Evolutionary conservation across 2,113 vertebrate genomes (phyloP).

Genomic region (Anolis sagrei): DNA sequence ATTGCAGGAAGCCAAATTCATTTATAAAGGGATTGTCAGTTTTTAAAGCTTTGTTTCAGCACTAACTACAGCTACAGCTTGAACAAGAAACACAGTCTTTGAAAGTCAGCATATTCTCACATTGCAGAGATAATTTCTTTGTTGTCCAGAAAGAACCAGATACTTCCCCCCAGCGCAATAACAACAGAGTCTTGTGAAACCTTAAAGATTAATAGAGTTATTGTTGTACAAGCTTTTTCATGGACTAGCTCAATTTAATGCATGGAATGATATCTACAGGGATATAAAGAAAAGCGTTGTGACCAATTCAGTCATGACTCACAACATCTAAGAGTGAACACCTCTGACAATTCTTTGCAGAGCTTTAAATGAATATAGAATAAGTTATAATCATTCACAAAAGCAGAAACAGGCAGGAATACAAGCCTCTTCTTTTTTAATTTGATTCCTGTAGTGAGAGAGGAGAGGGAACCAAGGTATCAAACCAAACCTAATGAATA

Average conservation of each 20-base stretch:
- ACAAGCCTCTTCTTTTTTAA: background rate
- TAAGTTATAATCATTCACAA: background rate
- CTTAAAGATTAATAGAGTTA: constrained; percentile 3
- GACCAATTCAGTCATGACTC: background rate
- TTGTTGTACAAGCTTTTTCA: background rate
- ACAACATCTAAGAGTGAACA: background rate
- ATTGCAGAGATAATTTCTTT: background rate
- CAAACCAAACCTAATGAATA: background rate
- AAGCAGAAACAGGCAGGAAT: background rate
- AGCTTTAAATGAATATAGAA: background rate
- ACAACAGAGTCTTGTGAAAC: background rate
- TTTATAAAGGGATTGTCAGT: constrained; percentile 15
- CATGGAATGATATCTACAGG: background rate
- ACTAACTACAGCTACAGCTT: background rate
- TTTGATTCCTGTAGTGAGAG: background rate
- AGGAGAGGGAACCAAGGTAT: background rate
- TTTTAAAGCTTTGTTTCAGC: constrained; percentile 19
- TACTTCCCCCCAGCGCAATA: background rate
- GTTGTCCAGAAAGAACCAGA: background rate
- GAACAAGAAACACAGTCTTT: background rate
- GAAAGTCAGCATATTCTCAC: background rate
- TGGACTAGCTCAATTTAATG: background rate
- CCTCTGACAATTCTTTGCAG: background rate
- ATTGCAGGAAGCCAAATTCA: constrained; percentile 53
- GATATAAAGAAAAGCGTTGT: background rate